Conservation (phyloP, 2,797 vertebrate genomes). For the Octomys mimax region DNA sequence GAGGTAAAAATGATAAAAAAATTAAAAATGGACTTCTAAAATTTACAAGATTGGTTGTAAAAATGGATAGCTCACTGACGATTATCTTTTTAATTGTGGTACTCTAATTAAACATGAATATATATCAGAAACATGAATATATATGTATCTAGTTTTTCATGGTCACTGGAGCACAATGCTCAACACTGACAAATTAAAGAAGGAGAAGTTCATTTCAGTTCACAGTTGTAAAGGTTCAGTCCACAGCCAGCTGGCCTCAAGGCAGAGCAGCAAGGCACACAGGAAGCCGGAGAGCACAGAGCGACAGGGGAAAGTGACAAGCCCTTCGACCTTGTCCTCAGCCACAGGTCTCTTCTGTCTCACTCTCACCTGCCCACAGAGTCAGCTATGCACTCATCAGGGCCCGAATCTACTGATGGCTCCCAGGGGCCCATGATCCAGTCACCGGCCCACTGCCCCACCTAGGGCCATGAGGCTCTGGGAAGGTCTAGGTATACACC, state of each 20-base stretch:
- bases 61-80: not conserved
- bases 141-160: not conserved
- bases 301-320: not conserved
- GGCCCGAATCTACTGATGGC: not conserved
- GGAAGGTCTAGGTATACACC: not conserved
- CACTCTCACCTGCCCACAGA: not conserved
- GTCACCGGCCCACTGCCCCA: not conserved
- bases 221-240: not conserved
- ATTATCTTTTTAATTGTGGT: not conserved
- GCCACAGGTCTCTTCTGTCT: not conserved
- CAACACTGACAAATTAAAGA: not conserved
- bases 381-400: not conserved
- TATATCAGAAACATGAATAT: not conserved
- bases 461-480: not conserved
- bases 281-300: not conserved
- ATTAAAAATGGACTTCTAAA: not conserved
- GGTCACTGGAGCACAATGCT: not conserved
- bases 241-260: not conserved
- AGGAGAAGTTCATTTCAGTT: not conserved
- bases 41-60: not conserved
- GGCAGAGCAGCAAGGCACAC: not conserved
- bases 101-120: not conserved
- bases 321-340: not conserved
- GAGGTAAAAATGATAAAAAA: not conserved
- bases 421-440: not conserved